These are phyloP conservation scores for Prinia subflava DNA, from an alignment of 2,113 vertebrate genomes.

Conservation along the genomic window DNA sequence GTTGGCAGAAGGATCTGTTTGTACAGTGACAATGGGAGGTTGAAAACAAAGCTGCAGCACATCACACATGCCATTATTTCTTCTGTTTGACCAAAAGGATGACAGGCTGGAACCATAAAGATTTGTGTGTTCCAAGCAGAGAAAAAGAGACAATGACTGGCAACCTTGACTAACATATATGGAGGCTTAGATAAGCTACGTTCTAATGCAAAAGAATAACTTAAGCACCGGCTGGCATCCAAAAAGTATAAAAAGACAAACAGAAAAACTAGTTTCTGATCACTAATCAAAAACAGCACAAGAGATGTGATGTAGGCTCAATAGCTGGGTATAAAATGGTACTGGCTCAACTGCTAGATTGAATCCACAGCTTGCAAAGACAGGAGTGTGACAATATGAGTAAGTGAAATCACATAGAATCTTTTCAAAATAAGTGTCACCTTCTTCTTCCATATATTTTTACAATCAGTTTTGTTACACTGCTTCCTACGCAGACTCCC, in stretches of 20 bases:
- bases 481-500: not conserved
- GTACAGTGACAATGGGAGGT: not conserved
- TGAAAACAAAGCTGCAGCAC: not conserved
- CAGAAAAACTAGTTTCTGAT: not conserved
- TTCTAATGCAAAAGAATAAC: not conserved
- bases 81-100: not conserved
- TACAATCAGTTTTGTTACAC: not conserved
- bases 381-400: not conserved
- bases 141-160: not conserved
- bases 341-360: too few relatives aligned
- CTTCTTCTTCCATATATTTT: not conserved
- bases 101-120: not conserved
- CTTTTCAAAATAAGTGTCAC: not conserved
- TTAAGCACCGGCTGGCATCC: not conserved
- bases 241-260: not conserved
- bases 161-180: not conserved
- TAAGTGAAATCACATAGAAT: not conserved
- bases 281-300: not conserved
- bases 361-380: not conserved
- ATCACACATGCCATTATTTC: not conserved
- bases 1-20: not conserved
- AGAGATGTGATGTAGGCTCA: not conserved
- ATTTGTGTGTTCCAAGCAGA: not conserved
- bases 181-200: not conserved
- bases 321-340: not conserved